Conservation (phyloP, 2,888 invertebrate genomes). For the Orchestes rusci region DNA sequence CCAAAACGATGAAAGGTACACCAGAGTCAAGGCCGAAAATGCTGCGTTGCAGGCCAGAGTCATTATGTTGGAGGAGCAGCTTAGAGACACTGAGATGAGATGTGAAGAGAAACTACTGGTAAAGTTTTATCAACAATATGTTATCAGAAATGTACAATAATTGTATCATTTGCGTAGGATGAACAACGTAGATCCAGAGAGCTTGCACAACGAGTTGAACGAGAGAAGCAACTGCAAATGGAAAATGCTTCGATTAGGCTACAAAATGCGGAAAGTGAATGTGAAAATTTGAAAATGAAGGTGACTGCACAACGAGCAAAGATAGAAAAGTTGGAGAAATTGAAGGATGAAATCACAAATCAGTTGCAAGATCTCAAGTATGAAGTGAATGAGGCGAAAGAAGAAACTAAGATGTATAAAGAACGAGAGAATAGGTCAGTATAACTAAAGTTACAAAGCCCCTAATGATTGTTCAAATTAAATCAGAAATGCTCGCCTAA, state of each 20-base stretch:
- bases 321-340: constrained; percentile 54
- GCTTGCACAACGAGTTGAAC: constrained; percentile 70
- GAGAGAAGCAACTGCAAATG: constrained; percentile 72
- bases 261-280: constrained; percentile 62
- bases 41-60: constrained; percentile 84
- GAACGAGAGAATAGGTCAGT: constrained; percentile 41
- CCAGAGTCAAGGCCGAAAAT: constrained; percentile 87
- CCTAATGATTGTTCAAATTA: not conserved
- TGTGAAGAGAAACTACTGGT: constrained; percentile 49
- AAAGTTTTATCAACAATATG: constrained; percentile 11
- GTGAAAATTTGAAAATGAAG: constrained; percentile 58
- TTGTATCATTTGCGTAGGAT: constrained; percentile 48
- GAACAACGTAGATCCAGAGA: constrained; percentile 84
- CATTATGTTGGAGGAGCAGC: constrained; percentile 86
- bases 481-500: not conserved
- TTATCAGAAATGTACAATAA: not conserved
- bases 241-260: constrained; percentile 69
- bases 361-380: constrained; percentile 50
- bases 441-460: not conserved
- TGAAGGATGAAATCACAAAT: constrained; percentile 49
- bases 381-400: constrained; percentile 48
- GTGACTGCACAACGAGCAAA: constrained; percentile 55
- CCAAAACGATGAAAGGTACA: constrained; percentile 81
- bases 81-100: constrained; percentile 59
- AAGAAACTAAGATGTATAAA: constrained; percentile 37